phyloP scores from a whole-genome alignment of 2,888 invertebrate genomes.

The Priocnemis perturbator region DNA sequence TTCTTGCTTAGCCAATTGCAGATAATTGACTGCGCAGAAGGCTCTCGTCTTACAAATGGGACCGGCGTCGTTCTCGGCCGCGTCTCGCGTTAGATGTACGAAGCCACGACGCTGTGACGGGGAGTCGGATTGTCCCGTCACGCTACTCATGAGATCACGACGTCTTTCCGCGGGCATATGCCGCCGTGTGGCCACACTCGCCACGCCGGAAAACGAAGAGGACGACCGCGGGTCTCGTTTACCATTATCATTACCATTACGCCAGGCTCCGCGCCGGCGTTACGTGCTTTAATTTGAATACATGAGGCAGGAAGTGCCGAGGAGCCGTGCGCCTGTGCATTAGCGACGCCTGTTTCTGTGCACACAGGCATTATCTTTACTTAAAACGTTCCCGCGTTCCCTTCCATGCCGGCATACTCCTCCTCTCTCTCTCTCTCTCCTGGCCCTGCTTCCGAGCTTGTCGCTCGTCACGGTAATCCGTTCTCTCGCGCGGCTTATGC shows the following conservation, averaged over 20 bases:
- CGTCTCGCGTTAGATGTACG: no score
- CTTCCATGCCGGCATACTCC: constrained; percentile 7
- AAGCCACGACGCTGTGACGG: no score
- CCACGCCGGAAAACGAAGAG: no score
- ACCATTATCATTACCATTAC: constrained; percentile 65
- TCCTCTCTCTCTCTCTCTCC: not conserved
- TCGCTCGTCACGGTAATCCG: no score
- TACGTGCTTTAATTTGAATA: constrained; percentile 70
- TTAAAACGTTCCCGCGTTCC: constrained; percentile 44
- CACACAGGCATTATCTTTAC: constrained; percentile 57
- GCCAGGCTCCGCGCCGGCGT: constrained; percentile 52
- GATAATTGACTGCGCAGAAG: no score
- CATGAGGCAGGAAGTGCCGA: constrained; percentile 65
- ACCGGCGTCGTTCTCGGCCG: no score
- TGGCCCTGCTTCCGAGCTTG: not conserved
- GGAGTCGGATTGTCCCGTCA: constrained; percentile 36
- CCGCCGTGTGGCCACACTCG: not conserved
- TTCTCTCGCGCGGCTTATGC: not conserved
- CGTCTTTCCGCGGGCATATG: constrained; percentile 5
- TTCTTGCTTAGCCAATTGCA: not conserved
- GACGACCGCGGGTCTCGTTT: constrained; percentile 55
- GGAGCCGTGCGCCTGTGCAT: constrained; percentile 49
- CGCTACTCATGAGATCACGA: constrained; percentile 35
- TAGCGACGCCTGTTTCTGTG: constrained; percentile 66
- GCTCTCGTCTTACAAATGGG: no score